Evolutionary conservation across 1,140 invertebrate species (phyloP), one percentile per base, ranked within the genome.

Genomic region (Penaeus vannamei): DNA sequence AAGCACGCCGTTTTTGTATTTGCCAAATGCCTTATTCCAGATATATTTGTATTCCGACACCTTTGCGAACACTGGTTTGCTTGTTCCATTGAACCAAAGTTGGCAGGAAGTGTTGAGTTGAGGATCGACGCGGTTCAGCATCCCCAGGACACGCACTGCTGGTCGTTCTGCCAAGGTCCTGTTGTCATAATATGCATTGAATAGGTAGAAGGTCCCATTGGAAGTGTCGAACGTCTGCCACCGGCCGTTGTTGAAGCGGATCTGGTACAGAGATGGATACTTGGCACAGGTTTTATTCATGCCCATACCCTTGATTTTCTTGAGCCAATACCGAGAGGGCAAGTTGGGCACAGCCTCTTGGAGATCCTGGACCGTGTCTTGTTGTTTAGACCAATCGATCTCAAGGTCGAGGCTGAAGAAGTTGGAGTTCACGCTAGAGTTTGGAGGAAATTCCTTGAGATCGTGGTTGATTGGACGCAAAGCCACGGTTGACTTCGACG

Each of bases 21-120:
- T 98, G 36, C 97, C 97, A 97, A 97, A 98, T 93, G 97, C 98
- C 86, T 96, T 95, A 92, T 97, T 97, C 97, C 97, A 98, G 90
- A 98, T 97, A 92, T 98, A 98, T 92, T 98, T 98, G 93, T 98
- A 98, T 92, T 98, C 97, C 85, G 97, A 95, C 23, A 92, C 92
- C 91, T 96, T 96, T 8, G 97, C 95, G 26, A 98, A 95, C 3
- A 96, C 95, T 17, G 96, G 96, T 90, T 96, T 96, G 87, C 95
- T 96, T 90, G 96, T 95, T n/a, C 95, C 95, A 76, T 97, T 96
- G 93, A 97, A 98, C 97, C 97, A 98, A 87, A 98, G 95, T 92
- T 98, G 97, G 92, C 97, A 98, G 92, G 95, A 96, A 0, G 96
- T 97, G 89, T 95, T 95, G 2, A 97, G 95, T 59, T 94, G 95